These are phyloP conservation scores for Tolmerus cingulatus DNA, from an alignment of 2,888 invertebrate genomes.

Conservation along the genomic window DNA sequence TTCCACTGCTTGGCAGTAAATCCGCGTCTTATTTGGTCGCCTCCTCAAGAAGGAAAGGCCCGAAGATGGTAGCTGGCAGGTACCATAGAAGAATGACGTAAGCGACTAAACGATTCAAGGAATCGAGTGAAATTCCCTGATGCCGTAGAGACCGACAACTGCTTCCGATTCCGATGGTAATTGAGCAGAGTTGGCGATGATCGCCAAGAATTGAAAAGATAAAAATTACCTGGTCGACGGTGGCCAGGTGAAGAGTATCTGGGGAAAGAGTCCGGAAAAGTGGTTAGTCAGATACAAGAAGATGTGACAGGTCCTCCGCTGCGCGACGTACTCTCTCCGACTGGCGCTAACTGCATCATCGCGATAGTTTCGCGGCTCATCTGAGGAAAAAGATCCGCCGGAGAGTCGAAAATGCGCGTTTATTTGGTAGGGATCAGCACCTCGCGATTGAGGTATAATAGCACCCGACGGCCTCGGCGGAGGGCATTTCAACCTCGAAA, in stretches of 20 bases:
- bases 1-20: not conserved
- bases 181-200: not conserved
- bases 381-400: not conserved
- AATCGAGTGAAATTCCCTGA: constrained; percentile 11
- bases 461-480: constrained; percentile 12
- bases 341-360: not conserved
- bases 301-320: not conserved
- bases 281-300: constrained; percentile 12
- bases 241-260: not conserved
- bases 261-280: not conserved
- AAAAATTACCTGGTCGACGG: not conserved
- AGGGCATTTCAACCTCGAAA: constrained; percentile 61
- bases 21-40: not conserved
- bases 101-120: not conserved
- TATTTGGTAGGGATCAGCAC: constrained; percentile 26
- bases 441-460: constrained; percentile 13
- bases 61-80: not conserved
- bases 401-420: not conserved
- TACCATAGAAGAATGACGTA: not conserved
- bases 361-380: not conserved
- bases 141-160: not conserved
- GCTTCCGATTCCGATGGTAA: constrained; percentile 5
- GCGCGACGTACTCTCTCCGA: not conserved
- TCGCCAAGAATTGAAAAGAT: not conserved
- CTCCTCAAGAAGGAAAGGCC: not conserved